Percentiles rank a stretch among this genome's conserved stretches.
phyloP scores from a whole-genome alignment of 2,113 vertebrate genomes.

The Solea senegalensis region DNA sequence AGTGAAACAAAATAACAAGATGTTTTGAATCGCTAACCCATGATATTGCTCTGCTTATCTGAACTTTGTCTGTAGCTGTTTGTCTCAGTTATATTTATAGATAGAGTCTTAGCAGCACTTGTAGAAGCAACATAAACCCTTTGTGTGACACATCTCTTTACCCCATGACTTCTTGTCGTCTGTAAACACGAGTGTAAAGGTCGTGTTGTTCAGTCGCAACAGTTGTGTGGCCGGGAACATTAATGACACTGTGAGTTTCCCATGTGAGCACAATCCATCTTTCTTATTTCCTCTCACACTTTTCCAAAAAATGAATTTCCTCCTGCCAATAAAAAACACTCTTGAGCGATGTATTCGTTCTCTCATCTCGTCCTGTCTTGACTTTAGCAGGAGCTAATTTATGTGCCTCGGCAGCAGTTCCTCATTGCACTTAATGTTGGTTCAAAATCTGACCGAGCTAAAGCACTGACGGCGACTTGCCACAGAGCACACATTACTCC shows the following conservation, averaged over 20 bases:
- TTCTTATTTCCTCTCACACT: background rate
- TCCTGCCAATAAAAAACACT: constrained; percentile 2
- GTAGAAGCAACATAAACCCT: background rate
- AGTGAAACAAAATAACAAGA: no score
- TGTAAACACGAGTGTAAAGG: background rate
- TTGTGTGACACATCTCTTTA: background rate
- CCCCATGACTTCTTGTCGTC: background rate
- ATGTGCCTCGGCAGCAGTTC: background rate
- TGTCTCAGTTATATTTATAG: no score
- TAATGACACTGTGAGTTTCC: background rate
- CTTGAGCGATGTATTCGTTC: background rate
- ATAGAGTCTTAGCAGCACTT: background rate
- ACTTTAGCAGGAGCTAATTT: background rate
- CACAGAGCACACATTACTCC: no score
- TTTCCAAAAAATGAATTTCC: background rate
- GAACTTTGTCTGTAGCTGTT: no score
- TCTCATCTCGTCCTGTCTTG: background rate
- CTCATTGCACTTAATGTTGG: background rate
- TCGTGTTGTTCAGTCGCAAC: background rate
- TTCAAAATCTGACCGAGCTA: background rate
- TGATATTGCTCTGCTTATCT: background rate
- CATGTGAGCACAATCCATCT: background rate
- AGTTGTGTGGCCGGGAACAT: background rate
- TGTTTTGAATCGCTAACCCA: background rate
- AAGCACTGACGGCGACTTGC: background rate